These are phyloP conservation scores for Sebastes aleutianus DNA, from an alignment of 2,797 vertebrate species.

Conservation along the genomic window DNA sequence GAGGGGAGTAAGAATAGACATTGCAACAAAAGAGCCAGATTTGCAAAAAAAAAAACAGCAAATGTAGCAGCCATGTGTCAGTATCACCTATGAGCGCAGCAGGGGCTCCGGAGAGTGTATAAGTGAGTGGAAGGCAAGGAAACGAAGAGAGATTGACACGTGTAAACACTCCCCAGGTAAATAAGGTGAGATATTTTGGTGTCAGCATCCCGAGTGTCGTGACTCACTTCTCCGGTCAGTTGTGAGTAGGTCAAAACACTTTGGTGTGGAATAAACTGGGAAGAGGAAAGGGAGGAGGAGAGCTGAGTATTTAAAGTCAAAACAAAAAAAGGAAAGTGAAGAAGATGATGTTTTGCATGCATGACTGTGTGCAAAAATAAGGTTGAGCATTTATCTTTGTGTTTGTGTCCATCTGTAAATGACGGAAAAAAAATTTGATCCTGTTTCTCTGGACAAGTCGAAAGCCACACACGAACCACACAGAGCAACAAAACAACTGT, in stretches of 20 bases:
- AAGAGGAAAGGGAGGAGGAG: slow-evolving; percentile 2
- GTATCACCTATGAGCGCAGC: slow-evolving; percentile 69
- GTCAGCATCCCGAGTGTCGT: slow-evolving; percentile 52
- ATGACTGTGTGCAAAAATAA: background rate
- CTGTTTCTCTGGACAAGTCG: slow-evolving; percentile 52
- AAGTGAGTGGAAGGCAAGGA: slow-evolving; percentile 48
- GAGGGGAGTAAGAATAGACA: slow-evolving; percentile 66
- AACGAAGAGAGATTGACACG: slow-evolving; percentile 50
- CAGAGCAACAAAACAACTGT: slow-evolving; percentile 77
- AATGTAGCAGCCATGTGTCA: slow-evolving; percentile 62
- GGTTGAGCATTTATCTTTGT: slow-evolving; percentile 16
- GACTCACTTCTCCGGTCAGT: slow-evolving; percentile 51
- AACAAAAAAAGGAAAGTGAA: slow-evolving; percentile 29
- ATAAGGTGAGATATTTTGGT: slow-evolving; percentile 70
- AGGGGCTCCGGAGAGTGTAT: slow-evolving; percentile 44
- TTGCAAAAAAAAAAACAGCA: slow-evolving; percentile 47
- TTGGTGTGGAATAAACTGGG: slow-evolving; percentile 40
- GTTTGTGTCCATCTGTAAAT: slow-evolving; percentile 41
- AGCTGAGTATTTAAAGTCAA: slow-evolving; percentile 38
- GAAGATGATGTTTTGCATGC: slow-evolving; percentile 5
- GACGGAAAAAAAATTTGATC: slow-evolving; percentile 20
- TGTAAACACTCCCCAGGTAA: slow-evolving; percentile 58
- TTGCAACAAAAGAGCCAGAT: slow-evolving; percentile 67
- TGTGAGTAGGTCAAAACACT: slow-evolving; percentile 59
- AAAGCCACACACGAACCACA: slow-evolving; percentile 66